These are phyloP conservation scores for Marronus borbonicus DNA, from an alignment of 2,888 invertebrate species.

Conservation along the genomic window DNA sequence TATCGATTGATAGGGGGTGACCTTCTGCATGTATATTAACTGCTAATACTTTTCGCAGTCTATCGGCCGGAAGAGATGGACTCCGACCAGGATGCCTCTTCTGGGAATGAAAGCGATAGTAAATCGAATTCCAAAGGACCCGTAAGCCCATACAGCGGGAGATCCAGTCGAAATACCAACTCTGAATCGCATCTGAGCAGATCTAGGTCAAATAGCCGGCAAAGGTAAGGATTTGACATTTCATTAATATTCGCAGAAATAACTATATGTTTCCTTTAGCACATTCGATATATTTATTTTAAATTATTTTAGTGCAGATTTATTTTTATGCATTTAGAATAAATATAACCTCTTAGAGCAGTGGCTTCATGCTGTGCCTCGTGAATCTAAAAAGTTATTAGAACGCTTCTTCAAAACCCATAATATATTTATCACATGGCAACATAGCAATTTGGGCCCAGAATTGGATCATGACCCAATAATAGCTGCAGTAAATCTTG, in stretches of 20 bases:
- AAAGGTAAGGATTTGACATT: background rate
- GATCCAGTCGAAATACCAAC: conserved; percentile 55
- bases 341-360: no score
- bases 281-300: background rate
- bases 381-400: no score
- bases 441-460: no score
- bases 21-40: conserved; percentile 25
- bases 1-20: background rate
- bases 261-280: no score
- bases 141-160: conserved; percentile 55
- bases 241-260: no score
- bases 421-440: no score
- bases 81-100: conserved; percentile 56
- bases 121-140: conserved; percentile 60
- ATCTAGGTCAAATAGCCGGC: conserved; percentile 51
- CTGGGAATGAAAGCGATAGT: conserved; percentile 64
- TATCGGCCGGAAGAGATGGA: conserved; percentile 53
- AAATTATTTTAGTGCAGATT: background rate
- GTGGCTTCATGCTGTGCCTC: no score
- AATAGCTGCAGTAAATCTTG: no score
- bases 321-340: no score
- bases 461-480: no score
- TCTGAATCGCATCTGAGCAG: conserved; percentile 54
- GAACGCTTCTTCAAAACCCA: no score
- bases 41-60: conserved; percentile 49